Evolutionary conservation across 2,113 vertebrate genomes (phyloP), one percentile per base, ranked within the genome.

Genomic region (Centropus bengalensis): DNA sequence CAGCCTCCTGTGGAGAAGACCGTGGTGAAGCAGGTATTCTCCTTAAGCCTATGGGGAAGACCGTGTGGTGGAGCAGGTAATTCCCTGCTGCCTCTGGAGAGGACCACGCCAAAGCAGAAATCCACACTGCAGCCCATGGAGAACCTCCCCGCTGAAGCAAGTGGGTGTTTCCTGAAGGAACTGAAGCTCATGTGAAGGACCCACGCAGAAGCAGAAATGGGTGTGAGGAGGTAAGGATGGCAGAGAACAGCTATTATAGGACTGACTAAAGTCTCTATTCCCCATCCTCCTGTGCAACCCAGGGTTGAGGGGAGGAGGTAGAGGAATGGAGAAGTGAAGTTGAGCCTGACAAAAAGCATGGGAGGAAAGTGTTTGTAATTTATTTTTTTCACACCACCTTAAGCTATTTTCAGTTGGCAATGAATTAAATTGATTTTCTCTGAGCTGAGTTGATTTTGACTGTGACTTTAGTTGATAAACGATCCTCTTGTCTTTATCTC

Each of bases 81-180:
- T 23, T 70, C 47, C 22, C 27, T 70, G 38, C 8, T 60, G n/a
- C 6, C 63, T 15, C 8, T 30, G 44, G n/a, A 68, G 24, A 23
- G 16, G 49, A 55, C 40, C 11, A 4, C 8, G 9, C 4, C 26
- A 32, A n/a, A 73, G 40, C 33, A 27, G 24, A 26, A 14, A 19
- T 1, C 13, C 27, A 18, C 13, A 3, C 16, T 27, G 23, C 55
- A 55, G 10, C 33, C 21, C 0, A 0, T 8, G 51, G 4, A 66
- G 8, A 23, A 27, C 3, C 7, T 13, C 9, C 12, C 16, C 4
- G 4, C 12, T 47, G 28, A 32, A 70, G 13, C 20, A n/a, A 49
- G 49, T 2, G 3, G 2, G 12, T 47, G 20, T 33, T 79, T 83
- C 9, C 49, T 32, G 15, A 69, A 84, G 51, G 17, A 66, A 32